A percentile compares a stretch with the other conserved stretches of the same genome.
Evolutionary conservation across 1,140 invertebrate genomes (phyloP).

Genomic region (Eufriesea mexicana): DNA sequence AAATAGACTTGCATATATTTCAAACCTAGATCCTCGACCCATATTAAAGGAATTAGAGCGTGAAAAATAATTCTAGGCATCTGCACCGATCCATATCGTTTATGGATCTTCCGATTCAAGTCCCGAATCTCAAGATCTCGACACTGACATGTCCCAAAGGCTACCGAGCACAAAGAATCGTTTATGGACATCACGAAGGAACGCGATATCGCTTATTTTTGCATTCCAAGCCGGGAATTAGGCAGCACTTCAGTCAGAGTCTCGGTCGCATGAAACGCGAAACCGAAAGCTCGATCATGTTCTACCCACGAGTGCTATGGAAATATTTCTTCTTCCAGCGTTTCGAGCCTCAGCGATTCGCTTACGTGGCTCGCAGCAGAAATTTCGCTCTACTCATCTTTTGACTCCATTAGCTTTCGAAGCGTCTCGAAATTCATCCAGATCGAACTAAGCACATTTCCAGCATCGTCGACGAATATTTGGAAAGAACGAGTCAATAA

Average conservation of each 20-base stretch:
- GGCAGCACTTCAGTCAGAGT: background rate
- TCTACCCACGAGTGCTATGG: conserved; percentile 26
- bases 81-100: no score
- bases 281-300: conserved; percentile 34
- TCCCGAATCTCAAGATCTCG: no score
- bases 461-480: no score
- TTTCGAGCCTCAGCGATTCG: conserved; percentile 17
- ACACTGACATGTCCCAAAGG: no score
- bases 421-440: background rate
- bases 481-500: no score
- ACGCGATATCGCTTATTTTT: conserved; percentile 48
- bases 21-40: no score
- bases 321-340: conserved; percentile 47
- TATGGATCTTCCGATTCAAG: no score
- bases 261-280: conserved; percentile 43
- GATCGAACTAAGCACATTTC: background rate
- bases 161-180: background rate
- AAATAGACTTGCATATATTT: no score
- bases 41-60: no score
- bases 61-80: background rate
- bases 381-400: background rate
- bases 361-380: background rate
- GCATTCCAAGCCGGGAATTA: background rate
- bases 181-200: background rate
- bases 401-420: background rate